These are phyloP conservation scores for Mesodorylaimus sp. DNA, from an alignment of 2,888 invertebrate genomes.

Conservation along the genomic window DNA sequence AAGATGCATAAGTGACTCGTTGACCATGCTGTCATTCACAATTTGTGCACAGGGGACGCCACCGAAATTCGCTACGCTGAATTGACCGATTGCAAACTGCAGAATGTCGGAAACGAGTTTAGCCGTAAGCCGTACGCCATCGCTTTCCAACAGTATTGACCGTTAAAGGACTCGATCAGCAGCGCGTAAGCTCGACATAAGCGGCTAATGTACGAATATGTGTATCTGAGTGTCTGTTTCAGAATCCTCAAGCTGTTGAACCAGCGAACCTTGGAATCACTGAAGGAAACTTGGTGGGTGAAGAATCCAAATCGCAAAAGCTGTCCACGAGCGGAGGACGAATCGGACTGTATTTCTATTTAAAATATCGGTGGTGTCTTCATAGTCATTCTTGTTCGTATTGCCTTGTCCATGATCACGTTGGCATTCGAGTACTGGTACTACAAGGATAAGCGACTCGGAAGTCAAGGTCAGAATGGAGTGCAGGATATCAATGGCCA, in stretches of 20 bases:
- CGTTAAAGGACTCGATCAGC: constrained; percentile 77
- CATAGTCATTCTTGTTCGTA: constrained; percentile 87
- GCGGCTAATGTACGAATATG: constrained; percentile 57
- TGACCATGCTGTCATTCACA: too few relatives aligned
- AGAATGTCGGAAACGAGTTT: constrained; percentile 86
- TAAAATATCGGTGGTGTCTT: constrained; percentile 95
- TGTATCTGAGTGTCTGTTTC: constrained; percentile 9
- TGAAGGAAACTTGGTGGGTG: constrained; percentile 94
- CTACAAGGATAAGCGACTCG: too few relatives aligned
- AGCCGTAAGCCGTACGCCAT: constrained; percentile 90
- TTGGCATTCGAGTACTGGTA: too few relatives aligned
- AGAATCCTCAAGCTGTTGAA: constrained; percentile 84
- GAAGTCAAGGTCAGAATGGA: too few relatives aligned
- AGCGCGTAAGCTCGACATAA: too few relatives aligned
- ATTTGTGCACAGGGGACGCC: constrained; percentile 73
- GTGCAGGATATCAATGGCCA: too few relatives aligned
- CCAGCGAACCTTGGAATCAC: constrained; percentile 67
- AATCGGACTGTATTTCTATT: constrained; percentile 88
- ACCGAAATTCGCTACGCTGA: constrained; percentile 67
- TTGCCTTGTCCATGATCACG: constrained; percentile 39
- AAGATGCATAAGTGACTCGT: too few relatives aligned
- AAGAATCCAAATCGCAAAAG: constrained; percentile 55
- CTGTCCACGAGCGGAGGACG: constrained; percentile 65
- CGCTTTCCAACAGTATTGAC: constrained; percentile 86
- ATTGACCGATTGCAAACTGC: constrained; percentile 65